A percentile compares a stretch with the other conserved stretches of the same genome.
These are phyloP conservation scores for Melitaea cinxia DNA, from an alignment of 1,140 invertebrate species.

Conservation along the genomic window DNA sequence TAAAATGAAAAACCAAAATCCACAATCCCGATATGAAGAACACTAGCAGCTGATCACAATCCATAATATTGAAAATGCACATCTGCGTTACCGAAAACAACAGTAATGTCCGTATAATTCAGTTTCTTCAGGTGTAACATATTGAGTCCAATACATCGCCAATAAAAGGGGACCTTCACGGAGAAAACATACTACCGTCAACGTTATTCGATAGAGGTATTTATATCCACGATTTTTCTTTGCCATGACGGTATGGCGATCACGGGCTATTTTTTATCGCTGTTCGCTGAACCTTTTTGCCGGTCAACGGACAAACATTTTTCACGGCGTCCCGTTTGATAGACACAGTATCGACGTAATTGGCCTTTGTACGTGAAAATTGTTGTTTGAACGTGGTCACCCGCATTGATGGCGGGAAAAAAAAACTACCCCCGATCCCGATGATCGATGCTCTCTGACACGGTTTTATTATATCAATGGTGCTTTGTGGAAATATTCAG, in stretches of 20 bases:
- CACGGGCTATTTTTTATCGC: conserved; percentile 40
- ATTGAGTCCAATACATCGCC: conserved; percentile 30
- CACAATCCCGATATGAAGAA: no score
- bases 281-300: conserved; percentile 38
- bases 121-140: conserved; percentile 23
- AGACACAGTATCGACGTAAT: conserved; percentile 56
- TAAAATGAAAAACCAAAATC: no score
- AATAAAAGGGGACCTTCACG: conserved; percentile 27
- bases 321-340: conserved; percentile 50
- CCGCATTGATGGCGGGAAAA: conserved; percentile 34
- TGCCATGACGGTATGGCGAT: conserved; percentile 38
- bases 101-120: background rate
- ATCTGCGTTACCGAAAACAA: background rate
- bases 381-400: conserved; percentile 53
- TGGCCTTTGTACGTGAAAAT: conserved; percentile 59
- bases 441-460: conserved; percentile 16
- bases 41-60: no score
- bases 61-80: conserved; percentile 3
- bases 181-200: conserved; percentile 26
- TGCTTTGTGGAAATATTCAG: background rate
- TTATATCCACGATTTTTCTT: conserved; percentile 41
- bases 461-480: conserved; percentile 12
- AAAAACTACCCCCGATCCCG: conserved; percentile 22
- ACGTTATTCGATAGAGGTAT: conserved; percentile 36
- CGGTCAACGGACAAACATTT: conserved; percentile 50